These are phyloP conservation scores for Andrena praecox DNA, from an alignment of 2,888 invertebrate genomes.

Conservation along the genomic window DNA sequence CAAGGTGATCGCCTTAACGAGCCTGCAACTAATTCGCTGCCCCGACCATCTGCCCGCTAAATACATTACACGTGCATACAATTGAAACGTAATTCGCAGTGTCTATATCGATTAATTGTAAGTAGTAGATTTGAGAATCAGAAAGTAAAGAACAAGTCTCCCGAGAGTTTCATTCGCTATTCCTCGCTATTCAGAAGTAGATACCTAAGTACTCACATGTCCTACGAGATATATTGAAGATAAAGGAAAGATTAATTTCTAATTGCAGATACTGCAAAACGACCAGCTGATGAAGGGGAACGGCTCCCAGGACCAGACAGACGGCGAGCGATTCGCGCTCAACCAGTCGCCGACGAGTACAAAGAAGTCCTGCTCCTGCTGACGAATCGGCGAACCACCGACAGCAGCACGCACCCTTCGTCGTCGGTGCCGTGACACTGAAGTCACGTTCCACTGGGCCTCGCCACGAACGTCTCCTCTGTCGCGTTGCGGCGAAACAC, in stretches of 20 bases:
- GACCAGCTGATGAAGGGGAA: slow-evolving; percentile 91
- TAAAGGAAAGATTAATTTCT: background rate
- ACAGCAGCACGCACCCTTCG: slow-evolving; percentile 33
- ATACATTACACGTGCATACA: background rate
- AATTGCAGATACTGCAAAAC: slow-evolving; percentile 90
- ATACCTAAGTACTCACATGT: no score
- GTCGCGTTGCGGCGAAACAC: background rate
- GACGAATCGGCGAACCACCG: slow-evolving; percentile 82
- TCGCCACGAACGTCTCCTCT: slow-evolving; percentile 16
- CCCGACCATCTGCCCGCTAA: slow-evolving; percentile 6
- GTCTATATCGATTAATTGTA: no score
- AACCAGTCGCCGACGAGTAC: slow-evolving; percentile 86
- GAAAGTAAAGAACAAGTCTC: no score
- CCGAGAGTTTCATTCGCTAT: no score
- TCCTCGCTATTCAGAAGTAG: no score
- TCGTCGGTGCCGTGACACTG: slow-evolving; percentile 55
- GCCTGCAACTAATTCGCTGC: slow-evolving; percentile 20
- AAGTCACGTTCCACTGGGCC: slow-evolving; percentile 11
- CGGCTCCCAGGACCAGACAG: slow-evolving; percentile 87
- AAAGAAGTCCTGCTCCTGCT: slow-evolving; percentile 87
- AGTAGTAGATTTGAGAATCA: no score
- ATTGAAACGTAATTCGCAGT: no score
- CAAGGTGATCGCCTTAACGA: slow-evolving; percentile 54
- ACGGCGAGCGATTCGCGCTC: slow-evolving; percentile 90
- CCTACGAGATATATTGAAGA: no score